Conservation (phyloP, 2,797 vertebrate species). For the Lacerta bilineata region DNA sequence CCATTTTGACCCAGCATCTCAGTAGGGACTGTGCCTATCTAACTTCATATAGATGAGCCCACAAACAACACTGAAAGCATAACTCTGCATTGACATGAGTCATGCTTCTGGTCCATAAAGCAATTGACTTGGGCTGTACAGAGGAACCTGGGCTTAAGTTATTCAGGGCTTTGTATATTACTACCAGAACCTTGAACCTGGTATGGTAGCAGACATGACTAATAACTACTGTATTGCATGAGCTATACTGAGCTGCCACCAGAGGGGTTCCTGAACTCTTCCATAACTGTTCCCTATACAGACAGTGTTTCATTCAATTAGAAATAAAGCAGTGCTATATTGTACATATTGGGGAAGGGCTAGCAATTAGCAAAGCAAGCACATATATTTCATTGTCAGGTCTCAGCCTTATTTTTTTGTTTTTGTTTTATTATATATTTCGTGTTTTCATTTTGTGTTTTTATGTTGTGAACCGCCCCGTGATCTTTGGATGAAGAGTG, state of each 20-base stretch:
- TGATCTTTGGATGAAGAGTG: too few species aligned
- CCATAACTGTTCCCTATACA: too few species aligned
- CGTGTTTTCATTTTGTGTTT: too few species aligned
- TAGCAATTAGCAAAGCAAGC: not conserved
- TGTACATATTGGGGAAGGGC: not conserved
- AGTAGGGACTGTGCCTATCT: too few species aligned
- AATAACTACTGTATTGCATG: not conserved
- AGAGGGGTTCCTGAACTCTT: not conserved
- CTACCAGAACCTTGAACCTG: too few species aligned
- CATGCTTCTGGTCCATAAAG: too few species aligned
- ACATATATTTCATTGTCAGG: not conserved
- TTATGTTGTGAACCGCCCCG: too few species aligned
- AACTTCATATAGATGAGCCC: not conserved
- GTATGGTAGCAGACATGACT: not conserved
- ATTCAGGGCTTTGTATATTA: not conserved
- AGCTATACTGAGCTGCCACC: not conserved
- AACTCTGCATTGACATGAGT: too few species aligned
- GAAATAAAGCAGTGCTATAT: not conserved
- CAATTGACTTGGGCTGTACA: not conserved
- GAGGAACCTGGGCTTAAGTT: not conserved
- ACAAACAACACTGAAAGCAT: too few species aligned
- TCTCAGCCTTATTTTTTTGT: not conserved
- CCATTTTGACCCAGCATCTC: too few species aligned
- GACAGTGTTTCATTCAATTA: not conserved
- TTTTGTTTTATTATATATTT: too few species aligned